A percentile compares a stretch with the other conserved stretches of the same genome.
Conservation (phyloP, 2,113 vertebrate genomes). For the Falcunculus frontatus region DNA sequence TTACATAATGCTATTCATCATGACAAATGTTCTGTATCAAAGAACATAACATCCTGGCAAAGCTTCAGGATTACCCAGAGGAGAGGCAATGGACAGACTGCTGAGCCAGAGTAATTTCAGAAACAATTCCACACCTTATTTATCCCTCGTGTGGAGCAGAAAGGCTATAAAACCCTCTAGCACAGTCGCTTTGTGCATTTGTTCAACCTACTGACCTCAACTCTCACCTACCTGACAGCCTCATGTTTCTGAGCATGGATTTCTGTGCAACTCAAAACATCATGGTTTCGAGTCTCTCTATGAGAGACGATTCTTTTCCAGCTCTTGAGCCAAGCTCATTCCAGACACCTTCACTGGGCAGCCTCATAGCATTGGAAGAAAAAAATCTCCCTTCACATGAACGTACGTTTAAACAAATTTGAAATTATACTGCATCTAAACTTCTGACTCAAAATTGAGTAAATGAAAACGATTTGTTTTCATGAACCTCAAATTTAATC, state of each 20-base stretch:
- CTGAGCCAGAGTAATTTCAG: slow-evolving; percentile 1
- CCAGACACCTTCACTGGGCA: not conserved
- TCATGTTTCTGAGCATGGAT: not conserved
- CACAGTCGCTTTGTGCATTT: not conserved
- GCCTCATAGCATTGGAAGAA: fast-evolving
- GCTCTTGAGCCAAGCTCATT: not conserved
- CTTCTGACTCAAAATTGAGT: not conserved
- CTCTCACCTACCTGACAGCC: not conserved
- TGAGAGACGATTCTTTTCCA: not conserved
- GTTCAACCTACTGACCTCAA: slow-evolving; percentile 13
- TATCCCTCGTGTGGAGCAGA: not conserved
- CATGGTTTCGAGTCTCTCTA: fast-evolving
- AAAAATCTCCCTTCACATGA: not conserved
- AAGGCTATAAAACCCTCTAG: not conserved
- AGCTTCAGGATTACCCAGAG: slow-evolving; percentile 41
- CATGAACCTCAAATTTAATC: not conserved
- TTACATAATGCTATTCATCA: slow-evolving; percentile 12
- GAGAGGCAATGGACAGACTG: slow-evolving; percentile 18
- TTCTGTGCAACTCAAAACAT: not conserved
- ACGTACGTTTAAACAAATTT: not conserved
- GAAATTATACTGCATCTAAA: not conserved
- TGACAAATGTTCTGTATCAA: slow-evolving; percentile 46
- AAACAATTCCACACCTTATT: slow-evolving; percentile 21
- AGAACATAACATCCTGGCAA: slow-evolving; percentile 40
- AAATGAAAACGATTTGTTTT: not conserved